phyloP scores from a whole-genome alignment of 2,888 invertebrate species.

The Empis livida region DNA sequence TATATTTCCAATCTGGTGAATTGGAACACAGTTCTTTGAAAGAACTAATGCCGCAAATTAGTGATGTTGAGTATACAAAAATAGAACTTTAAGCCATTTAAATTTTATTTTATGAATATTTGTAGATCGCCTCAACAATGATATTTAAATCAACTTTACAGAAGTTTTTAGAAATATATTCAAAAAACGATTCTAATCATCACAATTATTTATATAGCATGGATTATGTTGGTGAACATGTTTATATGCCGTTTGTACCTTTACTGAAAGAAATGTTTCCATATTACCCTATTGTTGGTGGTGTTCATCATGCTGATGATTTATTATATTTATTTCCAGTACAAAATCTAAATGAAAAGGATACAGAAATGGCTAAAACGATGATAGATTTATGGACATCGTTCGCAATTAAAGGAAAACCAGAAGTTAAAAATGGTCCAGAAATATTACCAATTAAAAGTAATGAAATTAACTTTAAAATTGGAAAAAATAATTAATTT shows the following conservation, averaged over 20 bases:
- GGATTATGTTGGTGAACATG: constrained; percentile 25
- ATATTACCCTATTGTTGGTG: constrained; percentile 36
- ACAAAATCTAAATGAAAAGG: constrained; percentile 22
- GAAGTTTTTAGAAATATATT: constrained; percentile 21
- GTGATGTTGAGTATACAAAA: constrained; percentile 32
- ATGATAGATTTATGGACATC: constrained; percentile 38
- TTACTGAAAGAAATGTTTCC: too few relatives aligned
- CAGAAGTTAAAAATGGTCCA: constrained; percentile 12
- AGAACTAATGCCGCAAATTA: constrained; percentile 35
- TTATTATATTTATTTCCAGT: constrained; percentile 42
- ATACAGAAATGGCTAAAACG: constrained; percentile 32
- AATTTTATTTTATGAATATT: not conserved
- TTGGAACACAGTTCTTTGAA: constrained; percentile 32
- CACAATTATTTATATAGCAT: constrained; percentile 31
- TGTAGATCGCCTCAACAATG: constrained; percentile 5
- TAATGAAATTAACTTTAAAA: not conserved
- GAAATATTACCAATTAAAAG: constrained; percentile 13
- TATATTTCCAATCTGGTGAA: constrained; percentile 30
- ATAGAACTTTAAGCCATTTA: too few relatives aligned
- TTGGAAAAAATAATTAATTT: too few relatives aligned
- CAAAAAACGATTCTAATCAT: constrained; percentile 13
- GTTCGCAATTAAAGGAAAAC: constrained; percentile 28
- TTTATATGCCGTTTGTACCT: constrained; percentile 5
- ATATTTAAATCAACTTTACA: constrained; percentile 29
- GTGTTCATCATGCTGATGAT: constrained; percentile 47